These are phyloP conservation scores for Charadrius vociferus DNA, from an alignment of 2,113 vertebrate species.

Conservation along the genomic window DNA sequence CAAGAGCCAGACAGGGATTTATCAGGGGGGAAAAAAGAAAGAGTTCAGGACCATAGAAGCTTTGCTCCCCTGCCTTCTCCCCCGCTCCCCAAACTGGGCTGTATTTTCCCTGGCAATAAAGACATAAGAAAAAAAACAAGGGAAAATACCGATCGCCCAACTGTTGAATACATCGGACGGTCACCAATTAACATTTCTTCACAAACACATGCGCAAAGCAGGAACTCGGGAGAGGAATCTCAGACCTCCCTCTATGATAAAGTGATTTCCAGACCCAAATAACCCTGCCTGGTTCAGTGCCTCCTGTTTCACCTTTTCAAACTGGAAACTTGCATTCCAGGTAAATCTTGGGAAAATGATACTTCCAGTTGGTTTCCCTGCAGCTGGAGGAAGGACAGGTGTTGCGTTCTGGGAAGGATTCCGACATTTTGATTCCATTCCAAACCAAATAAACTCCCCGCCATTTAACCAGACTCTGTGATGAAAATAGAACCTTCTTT, in stretches of 20 bases:
- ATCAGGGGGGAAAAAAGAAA: not conserved
- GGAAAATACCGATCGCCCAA: not conserved
- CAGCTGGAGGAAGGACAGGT: not conserved
- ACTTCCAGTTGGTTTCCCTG: not conserved
- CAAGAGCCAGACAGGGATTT: not conserved
- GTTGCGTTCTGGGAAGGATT: not conserved
- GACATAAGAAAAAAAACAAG: not conserved
- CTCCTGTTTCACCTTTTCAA: not conserved
- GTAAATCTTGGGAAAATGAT: not conserved
- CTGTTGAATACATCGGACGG: accelerated
- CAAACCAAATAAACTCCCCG: not conserved
- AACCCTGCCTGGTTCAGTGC: not conserved
- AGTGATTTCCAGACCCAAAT: not conserved
- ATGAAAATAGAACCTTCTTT: not conserved
- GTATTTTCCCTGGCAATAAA: not conserved
- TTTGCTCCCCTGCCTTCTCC: accelerated
- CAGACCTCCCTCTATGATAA: not conserved
- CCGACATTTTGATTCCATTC: not conserved
- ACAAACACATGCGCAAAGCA: not conserved
- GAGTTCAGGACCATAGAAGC: not conserved
- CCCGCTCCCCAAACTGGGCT: accelerated
- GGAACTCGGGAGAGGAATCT: not conserved
- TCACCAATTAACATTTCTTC: not conserved
- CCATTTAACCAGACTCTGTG: not conserved
- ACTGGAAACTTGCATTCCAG: not conserved